phyloP scores from a whole-genome alignment of 2,888 invertebrate genomes.

The Cloeon dipterum region DNA sequence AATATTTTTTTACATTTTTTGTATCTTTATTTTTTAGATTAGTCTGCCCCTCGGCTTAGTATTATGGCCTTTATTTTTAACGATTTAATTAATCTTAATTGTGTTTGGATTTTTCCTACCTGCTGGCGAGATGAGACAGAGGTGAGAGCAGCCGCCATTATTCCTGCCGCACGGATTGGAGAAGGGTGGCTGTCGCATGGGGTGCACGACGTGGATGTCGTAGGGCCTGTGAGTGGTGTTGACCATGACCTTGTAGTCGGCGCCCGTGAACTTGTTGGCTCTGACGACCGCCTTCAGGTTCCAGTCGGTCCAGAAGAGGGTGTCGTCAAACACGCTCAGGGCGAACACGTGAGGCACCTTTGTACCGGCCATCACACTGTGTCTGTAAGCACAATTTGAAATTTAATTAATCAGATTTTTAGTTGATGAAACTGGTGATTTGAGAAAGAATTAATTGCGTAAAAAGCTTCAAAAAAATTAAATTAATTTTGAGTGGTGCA shows the following conservation, averaged over 20 bases:
- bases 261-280: constrained; percentile 73
- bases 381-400: no score
- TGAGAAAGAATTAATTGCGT: no score
- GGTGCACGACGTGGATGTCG: constrained; percentile 81
- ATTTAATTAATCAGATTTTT: no score
- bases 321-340: constrained; percentile 79
- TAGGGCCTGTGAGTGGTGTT: constrained; percentile 78
- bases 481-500: constrained; percentile 5
- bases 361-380: constrained; percentile 3
- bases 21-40: no score
- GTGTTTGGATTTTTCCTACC: no score
- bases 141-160: constrained; percentile 86
- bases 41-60: no score
- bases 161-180: constrained; percentile 75
- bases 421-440: no score
- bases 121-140: constrained; percentile 15
- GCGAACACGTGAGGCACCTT: constrained; percentile 91
- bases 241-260: constrained; percentile 43
- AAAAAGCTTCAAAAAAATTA: not conserved
- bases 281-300: constrained; percentile 77
- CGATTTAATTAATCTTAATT: no score
- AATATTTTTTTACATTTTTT: no score
- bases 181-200: constrained; percentile 61
- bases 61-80: no score
- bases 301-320: constrained; percentile 96